phyloP scores from a whole-genome alignment of 2,888 invertebrate genomes.

The Galerucella nymphaeae region DNA sequence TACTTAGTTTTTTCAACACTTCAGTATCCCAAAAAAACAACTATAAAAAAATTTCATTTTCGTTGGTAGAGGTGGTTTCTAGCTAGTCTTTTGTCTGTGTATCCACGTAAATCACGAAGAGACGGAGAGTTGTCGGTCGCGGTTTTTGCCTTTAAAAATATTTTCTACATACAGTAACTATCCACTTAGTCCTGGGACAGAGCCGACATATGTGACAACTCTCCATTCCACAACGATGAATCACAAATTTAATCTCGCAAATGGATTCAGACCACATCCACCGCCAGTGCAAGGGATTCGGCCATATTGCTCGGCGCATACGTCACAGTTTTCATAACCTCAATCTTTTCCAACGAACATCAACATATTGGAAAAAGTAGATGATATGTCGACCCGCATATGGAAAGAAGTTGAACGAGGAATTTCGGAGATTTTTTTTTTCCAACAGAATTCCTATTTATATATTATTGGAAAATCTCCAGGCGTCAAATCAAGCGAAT shows the following conservation, averaged over 20 bases:
- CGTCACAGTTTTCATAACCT: slow-evolving; percentile 54
- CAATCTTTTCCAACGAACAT: slow-evolving; percentile 40
- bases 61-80: too few relatives aligned
- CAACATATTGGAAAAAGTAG: slow-evolving; percentile 38
- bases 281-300: slow-evolving; percentile 47
- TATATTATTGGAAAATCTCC: too few relatives aligned
- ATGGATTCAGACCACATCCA: slow-evolving; percentile 68
- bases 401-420: neutral
- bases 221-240: slow-evolving; percentile 69
- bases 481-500: too few relatives aligned
- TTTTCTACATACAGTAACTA: slow-evolving; percentile 64
- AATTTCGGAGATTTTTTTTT: neutral
- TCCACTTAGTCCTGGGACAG: slow-evolving; percentile 64
- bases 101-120: slow-evolving; percentile 55
- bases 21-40: too few relatives aligned
- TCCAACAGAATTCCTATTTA: too few relatives aligned
- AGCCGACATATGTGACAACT: slow-evolving; percentile 75
- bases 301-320: slow-evolving; percentile 64
- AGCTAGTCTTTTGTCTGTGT: slow-evolving; percentile 34
- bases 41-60: neutral
- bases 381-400: slow-evolving; percentile 3
- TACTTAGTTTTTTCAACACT: too few relatives aligned
- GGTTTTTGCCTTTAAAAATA: slow-evolving; percentile 63
- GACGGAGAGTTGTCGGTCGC: slow-evolving; percentile 45
- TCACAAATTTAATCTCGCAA: slow-evolving; percentile 80